Percentiles rank a stretch among this genome's conserved stretches.
Evolutionary conservation across 2,797 vertebrate genomes (phyloP).

Genomic region (Acrocephalus scirpaceus): DNA sequence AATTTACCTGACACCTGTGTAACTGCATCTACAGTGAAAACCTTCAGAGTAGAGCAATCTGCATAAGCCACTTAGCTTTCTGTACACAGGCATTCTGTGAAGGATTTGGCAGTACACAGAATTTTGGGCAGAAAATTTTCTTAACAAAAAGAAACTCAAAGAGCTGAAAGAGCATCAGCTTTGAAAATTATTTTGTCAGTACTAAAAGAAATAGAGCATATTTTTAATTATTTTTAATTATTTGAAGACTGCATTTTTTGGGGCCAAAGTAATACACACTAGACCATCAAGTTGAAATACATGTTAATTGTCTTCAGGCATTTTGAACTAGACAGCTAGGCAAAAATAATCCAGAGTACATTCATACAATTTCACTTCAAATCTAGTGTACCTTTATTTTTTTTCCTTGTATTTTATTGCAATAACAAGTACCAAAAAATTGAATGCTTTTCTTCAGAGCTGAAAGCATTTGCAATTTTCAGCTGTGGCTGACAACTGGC

Average conservation of each 20-base stretch:
- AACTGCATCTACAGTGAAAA: neutral
- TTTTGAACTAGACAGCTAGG: conserved; percentile 16
- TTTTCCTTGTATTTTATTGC: neutral
- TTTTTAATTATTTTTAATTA: conserved; percentile 64
- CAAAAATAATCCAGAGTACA: conserved; percentile 8
- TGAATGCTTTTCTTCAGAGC: neutral
- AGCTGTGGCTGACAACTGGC: neutral
- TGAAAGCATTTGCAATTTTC: conserved; percentile 28
- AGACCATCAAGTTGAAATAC: conserved; percentile 50
- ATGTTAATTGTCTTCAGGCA: conserved; percentile 13
- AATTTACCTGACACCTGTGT: neutral
- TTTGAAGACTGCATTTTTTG: conserved; percentile 50
- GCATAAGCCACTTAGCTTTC: neutral
- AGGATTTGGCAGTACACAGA: neutral
- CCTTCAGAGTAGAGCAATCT: neutral
- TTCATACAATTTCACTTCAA: neutral
- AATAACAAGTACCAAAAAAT: neutral
- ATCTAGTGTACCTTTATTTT: neutral
- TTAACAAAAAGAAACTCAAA: conserved; percentile 15
- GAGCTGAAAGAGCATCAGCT: conserved; percentile 20
- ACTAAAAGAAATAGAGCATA: conserved; percentile 21
- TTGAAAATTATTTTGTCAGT: conserved; percentile 34
- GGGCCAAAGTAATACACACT: conserved; percentile 36
- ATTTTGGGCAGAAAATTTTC: neutral
- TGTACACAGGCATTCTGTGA: neutral